Conservation (phyloP, 2,888 invertebrate species). For the Steinernema scapterisci region DNA sequence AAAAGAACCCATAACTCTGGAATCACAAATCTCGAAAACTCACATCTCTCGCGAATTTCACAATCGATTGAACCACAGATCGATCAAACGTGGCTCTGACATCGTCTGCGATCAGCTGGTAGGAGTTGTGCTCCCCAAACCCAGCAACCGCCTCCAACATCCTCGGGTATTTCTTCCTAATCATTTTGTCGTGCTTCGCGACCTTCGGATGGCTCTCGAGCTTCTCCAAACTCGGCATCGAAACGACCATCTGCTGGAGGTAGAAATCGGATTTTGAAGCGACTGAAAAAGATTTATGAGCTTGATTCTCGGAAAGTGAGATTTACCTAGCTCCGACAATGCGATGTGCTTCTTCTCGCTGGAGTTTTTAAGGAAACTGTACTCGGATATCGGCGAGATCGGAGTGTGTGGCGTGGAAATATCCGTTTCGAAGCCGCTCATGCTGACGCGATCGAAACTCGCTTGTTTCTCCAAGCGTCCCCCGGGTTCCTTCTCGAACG, state of each 20-base stretch:
- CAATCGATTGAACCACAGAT: slow-evolving; percentile 29
- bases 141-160: slow-evolving; percentile 39
- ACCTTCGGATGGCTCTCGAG: slow-evolving; percentile 44
- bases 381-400: slow-evolving; percentile 20
- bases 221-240: slow-evolving; percentile 42
- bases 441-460: slow-evolving; percentile 34
- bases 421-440: slow-evolving; percentile 17
- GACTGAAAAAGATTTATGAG: slow-evolving; percentile 32
- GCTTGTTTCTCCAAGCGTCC: slow-evolving; percentile 34
- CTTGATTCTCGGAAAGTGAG: neutral
- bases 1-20: neutral
- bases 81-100: slow-evolving; percentile 6
- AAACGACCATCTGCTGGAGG: slow-evolving; percentile 48
- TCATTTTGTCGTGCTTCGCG: slow-evolving; percentile 41
- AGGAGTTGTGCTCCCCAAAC: slow-evolving; percentile 27
- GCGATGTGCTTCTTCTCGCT: slow-evolving; percentile 49
- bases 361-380: neutral
- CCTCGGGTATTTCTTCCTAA: slow-evolving; percentile 47
- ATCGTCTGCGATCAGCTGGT: slow-evolving; percentile 23
- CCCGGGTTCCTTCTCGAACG: slow-evolving; percentile 34
- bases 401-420: slow-evolving; percentile 10
- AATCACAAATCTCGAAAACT: neutral
- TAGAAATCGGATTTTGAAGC: slow-evolving; percentile 45
- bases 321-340: slow-evolving; percentile 44
- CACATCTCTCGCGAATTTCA: slow-evolving; percentile 44